Evolutionary conservation across 2,797 vertebrate species (phyloP).

Genomic region (Lerista edwardsae): DNA sequence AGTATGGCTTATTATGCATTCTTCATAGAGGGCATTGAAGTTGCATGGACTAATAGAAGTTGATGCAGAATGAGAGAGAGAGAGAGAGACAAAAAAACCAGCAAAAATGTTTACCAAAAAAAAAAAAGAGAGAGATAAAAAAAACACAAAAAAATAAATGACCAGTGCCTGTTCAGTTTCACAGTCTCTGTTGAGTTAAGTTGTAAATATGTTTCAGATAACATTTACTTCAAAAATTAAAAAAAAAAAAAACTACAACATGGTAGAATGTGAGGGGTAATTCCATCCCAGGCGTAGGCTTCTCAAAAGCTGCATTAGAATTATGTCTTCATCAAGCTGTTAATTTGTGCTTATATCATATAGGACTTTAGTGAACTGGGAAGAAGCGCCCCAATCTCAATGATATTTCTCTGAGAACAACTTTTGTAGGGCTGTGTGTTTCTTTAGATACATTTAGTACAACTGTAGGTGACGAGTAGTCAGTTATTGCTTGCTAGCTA

Average conservation of each 20-base stretch:
- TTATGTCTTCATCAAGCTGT: conserved; percentile 83
- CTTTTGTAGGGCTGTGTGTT: conserved; percentile 91
- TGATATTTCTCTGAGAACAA: conserved; percentile 88
- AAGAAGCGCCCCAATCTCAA: conserved; percentile 84
- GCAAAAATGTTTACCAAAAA: conserved; percentile 88
- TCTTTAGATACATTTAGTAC: conserved; percentile 93
- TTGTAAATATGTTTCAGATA: conserved; percentile 97
- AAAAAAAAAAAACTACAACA: conserved; percentile 78
- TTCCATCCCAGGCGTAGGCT: conserved; percentile 82
- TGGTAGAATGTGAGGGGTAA: conserved; percentile 89
- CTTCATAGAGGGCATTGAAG: conserved; percentile 89
- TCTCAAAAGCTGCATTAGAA: conserved; percentile 80
- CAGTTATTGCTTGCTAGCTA: conserved; percentile 92
- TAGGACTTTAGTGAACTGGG: conserved; percentile 86
- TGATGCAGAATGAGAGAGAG: conserved; percentile 88
- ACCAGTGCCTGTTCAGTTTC: conserved; percentile 99
- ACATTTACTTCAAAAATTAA: conserved; percentile 84
- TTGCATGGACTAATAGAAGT: conserved; percentile 93
- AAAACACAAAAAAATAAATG: conserved; percentile 82
- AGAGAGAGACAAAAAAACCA: conserved; percentile 77
- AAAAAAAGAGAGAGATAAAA: neutral
- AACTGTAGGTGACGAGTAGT: conserved; percentile 90
- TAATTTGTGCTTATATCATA: conserved; percentile 88
- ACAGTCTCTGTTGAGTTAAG: conserved; percentile 95
- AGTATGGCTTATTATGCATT: conserved; percentile 88